Percentiles rank a stretch among this genome's conserved stretches.
Evolutionary conservation across 2,888 invertebrate species (phyloP).

Genomic region (Drepanosiphum platanoidis): DNA sequence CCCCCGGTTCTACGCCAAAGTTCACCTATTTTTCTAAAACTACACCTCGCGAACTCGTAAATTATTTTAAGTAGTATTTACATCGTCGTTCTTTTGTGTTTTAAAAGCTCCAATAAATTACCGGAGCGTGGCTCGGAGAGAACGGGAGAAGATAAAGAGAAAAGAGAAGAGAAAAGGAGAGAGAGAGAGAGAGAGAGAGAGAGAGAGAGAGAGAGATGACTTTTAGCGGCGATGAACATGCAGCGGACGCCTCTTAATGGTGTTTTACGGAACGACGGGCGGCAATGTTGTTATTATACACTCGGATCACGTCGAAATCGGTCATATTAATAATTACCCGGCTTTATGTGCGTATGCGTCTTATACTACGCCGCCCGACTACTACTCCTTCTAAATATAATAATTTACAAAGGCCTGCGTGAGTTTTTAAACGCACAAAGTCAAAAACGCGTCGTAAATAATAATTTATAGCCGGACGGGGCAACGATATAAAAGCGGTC

Average conservation of each 20-base stretch:
- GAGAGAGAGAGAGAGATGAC: neutral
- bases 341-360: constrained; percentile 7
- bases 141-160: neutral
- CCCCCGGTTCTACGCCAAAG: neutral
- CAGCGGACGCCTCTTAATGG: constrained; percentile 32
- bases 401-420: constrained; percentile 28
- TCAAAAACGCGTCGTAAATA: constrained; percentile 39
- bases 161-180: neutral
- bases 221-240: constrained; percentile 15
- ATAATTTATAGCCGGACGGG: constrained; percentile 10
- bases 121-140: constrained; percentile 16
- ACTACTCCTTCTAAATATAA: constrained; percentile 5
- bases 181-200: neutral
- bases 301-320: constrained; percentile 12
- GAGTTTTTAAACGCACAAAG: constrained; percentile 33
- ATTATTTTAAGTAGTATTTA: constrained; percentile 44
- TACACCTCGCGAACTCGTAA: constrained; percentile 19
- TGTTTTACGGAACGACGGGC: neutral
- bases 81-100: constrained; percentile 32
- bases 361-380: neutral
- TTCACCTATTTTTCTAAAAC: constrained; percentile 38
- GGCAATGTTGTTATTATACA: constrained; percentile 1
- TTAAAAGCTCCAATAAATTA: constrained; percentile 57
- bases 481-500: constrained; percentile 21
- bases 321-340: constrained; percentile 46